A percentile compares a stretch with the other conserved stretches of the same genome.
These are phyloP conservation scores for Thripadectes ignobilis DNA, from an alignment of 2,797 vertebrate species.

Conservation along the genomic window DNA sequence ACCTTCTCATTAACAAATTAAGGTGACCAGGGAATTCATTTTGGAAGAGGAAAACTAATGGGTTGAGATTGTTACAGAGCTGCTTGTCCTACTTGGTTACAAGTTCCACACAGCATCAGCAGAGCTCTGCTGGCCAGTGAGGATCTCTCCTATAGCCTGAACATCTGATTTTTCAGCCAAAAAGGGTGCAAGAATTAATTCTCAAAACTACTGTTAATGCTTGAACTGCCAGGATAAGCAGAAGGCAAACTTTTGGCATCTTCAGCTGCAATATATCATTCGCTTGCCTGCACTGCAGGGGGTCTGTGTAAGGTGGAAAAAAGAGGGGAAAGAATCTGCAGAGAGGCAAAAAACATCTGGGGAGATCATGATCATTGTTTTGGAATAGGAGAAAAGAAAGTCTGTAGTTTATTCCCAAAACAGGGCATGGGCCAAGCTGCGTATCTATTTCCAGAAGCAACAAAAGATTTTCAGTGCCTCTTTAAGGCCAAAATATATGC, in stretches of 20 bases:
- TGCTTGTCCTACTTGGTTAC: neutral
- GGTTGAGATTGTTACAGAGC: neutral
- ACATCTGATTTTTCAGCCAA: neutral
- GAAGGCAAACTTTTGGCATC: neutral
- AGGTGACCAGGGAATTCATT: neutral
- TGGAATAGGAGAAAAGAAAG: neutral
- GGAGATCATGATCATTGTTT: neutral
- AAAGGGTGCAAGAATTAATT: neutral
- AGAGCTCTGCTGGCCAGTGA: accelerated
- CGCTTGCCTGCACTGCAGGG: neutral
- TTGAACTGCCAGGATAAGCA: neutral
- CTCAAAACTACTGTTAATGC: neutral
- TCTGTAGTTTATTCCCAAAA: neutral
- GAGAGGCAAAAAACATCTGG: neutral
- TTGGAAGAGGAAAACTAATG: neutral
- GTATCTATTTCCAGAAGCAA: neutral
- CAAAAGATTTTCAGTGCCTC: neutral
- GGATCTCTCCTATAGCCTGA: neutral
- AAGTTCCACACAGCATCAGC: neutral
- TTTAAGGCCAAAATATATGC: neutral
- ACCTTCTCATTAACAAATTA: neutral
- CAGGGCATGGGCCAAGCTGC: neutral
- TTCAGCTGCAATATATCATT: neutral
- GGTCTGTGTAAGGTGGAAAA: neutral
- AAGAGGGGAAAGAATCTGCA: neutral